Percentiles rank a stretch among this genome's conserved stretches.
Conservation (phyloP, 2,888 invertebrate genomes). For the Drosophila subsilvestris region DNA sequence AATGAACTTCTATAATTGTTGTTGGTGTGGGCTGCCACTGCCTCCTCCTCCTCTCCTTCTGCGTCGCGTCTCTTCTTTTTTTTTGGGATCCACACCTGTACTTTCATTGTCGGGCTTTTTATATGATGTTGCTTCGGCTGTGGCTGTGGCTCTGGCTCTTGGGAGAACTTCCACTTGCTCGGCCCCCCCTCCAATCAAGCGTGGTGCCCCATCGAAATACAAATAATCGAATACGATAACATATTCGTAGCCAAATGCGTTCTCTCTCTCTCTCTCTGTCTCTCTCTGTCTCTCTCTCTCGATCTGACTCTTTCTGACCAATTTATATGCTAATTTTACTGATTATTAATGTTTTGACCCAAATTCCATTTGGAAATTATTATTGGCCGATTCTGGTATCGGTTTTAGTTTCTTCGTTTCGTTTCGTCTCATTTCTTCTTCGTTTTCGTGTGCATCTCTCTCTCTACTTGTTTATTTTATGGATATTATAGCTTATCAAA, state of each 20-base stretch:
- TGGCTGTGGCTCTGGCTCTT: background rate
- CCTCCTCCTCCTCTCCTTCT: slow-evolving; percentile 39
- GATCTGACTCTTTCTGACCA: slow-evolving; percentile 30
- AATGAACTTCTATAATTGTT: slow-evolving; percentile 34
- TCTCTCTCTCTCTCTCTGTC: slow-evolving; percentile 17
- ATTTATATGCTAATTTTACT: slow-evolving; percentile 80
- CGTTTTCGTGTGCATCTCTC: slow-evolving; percentile 19
- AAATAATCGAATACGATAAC: slow-evolving; percentile 51
- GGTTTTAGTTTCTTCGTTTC: slow-evolving; percentile 46
- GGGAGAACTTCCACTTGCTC: slow-evolving; percentile 47
- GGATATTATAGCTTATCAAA: slow-evolving; percentile 44
- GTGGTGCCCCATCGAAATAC: slow-evolving; percentile 42
- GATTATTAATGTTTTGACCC: slow-evolving; percentile 83
- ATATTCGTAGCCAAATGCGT: slow-evolving; percentile 31
- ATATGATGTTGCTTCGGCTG: slow-evolving; percentile 11
- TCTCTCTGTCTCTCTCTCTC: slow-evolving; percentile 44
- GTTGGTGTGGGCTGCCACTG: background rate
- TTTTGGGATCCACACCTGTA: slow-evolving; percentile 48
- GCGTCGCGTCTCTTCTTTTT: slow-evolving; percentile 44
- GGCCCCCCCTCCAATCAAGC: slow-evolving; percentile 52
- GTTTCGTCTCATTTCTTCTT: slow-evolving; percentile 26
- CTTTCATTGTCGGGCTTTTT: slow-evolving; percentile 50
- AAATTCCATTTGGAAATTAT: slow-evolving; percentile 81
- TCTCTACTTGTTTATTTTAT: slow-evolving; percentile 29
- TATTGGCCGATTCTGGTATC: slow-evolving; percentile 73